Percentiles rank a stretch among this genome's conserved stretches.
Conservation (phyloP, 2,113 vertebrate genomes). For the Mus spicilegus region DNA sequence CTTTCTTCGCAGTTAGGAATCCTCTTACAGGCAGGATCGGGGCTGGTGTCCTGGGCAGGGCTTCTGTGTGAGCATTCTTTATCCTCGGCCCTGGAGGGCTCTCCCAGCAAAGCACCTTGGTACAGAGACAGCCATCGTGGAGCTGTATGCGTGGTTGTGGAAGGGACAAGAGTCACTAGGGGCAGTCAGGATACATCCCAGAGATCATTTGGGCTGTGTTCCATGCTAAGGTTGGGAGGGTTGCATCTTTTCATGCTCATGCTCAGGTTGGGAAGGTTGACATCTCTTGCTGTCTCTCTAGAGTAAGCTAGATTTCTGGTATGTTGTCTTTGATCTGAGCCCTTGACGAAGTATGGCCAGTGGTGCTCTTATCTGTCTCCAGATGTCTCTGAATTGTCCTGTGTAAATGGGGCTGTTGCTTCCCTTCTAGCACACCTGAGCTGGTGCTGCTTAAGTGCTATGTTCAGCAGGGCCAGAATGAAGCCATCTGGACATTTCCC, state of each 20-base stretch:
- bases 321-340: not conserved
- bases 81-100: not conserved
- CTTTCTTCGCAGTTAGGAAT: not conserved
- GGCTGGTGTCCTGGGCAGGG: conserved; percentile 5
- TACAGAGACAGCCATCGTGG: too few species aligned
- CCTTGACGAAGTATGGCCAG: not conserved
- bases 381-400: not conserved
- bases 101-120: not conserved
- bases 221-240: not conserved
- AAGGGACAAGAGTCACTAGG: not conserved
- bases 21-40: conserved; percentile 33
- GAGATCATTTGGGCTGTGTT: not conserved
- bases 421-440: not conserved
- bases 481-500: not conserved
- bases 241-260: too few species aligned
- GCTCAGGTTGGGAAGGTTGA: not conserved
- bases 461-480: not conserved
- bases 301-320: too few species aligned
- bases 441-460: not conserved
- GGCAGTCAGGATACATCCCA: not conserved
- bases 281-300: not conserved
- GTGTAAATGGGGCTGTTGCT: not conserved
- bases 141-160: not conserved
- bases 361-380: not conserved
- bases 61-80: not conserved